Conservation (phyloP, 2,113 vertebrate species). For the Chiloscyllium plagiosum region DNA sequence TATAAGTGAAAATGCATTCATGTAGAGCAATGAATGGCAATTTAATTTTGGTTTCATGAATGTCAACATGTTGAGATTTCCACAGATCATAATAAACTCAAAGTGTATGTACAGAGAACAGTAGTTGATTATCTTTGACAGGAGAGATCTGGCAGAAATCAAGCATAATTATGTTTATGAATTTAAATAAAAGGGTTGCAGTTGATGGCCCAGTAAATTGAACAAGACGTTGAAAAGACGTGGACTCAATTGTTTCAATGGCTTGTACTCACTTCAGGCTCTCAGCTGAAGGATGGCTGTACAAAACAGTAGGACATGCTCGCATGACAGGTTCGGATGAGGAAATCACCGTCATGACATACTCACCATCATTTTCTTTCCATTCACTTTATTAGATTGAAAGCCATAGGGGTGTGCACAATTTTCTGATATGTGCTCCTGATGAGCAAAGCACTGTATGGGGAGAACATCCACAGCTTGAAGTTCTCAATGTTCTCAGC, state of each 20-base stretch:
- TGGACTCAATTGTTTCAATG: not conserved
- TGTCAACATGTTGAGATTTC: not conserved
- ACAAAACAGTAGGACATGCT: not conserved
- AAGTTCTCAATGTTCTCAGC: not conserved
- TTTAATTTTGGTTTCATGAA: not conserved
- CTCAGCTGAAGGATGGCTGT: not conserved
- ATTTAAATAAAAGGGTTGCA: not conserved
- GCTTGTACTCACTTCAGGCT: not conserved
- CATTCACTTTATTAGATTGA: not conserved
- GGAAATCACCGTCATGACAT: not conserved
- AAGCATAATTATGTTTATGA: not conserved
- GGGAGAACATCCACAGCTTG: not conserved
- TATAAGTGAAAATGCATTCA: not conserved
- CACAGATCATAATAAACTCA: not conserved
- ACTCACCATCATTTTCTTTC: not conserved
- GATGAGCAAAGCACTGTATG: not conserved
- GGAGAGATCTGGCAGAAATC: not conserved
- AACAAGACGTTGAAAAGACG: not conserved
- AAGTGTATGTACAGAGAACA: not conserved
- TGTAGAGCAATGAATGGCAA: not conserved
- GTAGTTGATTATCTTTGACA: not conserved
- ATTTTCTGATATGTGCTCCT: not conserved
- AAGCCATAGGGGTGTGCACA: not conserved
- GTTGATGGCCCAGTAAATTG: not conserved
- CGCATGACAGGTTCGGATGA: not conserved